Percentiles rank a stretch among this genome's conserved stretches.
These are phyloP conservation scores for Holothuria leucospilota DNA, from an alignment of 53 echinoderm and acorn worm genomes.

Conservation along the genomic window DNA sequence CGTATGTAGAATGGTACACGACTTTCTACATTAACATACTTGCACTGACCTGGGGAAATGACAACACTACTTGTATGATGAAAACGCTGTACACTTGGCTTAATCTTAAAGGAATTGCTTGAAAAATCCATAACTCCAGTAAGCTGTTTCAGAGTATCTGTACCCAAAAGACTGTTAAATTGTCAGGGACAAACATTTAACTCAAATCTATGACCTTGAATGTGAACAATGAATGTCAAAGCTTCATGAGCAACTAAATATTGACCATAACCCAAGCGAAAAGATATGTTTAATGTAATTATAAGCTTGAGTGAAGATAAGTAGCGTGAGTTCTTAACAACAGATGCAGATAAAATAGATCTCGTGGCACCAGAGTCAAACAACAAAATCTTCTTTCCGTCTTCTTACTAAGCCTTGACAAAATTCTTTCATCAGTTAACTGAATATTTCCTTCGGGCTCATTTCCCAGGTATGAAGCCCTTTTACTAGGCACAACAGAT, in stretches of 20 bases:
- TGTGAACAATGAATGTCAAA: not conserved
- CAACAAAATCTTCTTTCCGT: slow-evolving; percentile 35
- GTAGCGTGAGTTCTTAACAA: not conserved
- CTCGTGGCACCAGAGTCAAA: no score
- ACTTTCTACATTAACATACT: no score
- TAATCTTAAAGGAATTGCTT: not conserved
- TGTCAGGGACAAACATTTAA: not conserved
- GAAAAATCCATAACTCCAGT: slow-evolving; percentile 5
- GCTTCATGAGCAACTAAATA: not conserved
- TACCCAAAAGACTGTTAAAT: not conserved
- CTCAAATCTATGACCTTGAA: not conserved
- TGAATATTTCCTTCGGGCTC: no score
- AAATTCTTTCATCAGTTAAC: not conserved
- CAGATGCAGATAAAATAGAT: slow-evolving; percentile 29
- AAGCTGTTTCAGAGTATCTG: not conserved
- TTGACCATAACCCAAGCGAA: slow-evolving; percentile 17
- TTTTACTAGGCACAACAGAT: no score
- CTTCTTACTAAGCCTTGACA: slow-evolving; percentile 8
- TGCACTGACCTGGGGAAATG: no score
- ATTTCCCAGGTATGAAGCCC: no score
- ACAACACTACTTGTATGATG: not conserved
- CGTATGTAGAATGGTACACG: not conserved
- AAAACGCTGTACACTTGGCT: not conserved
- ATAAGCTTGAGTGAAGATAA: no score
- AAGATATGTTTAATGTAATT: not conserved